Evolutionary conservation across 2,797 vertebrate species (phyloP).

Genomic region (Siniperca undulata): DNA sequence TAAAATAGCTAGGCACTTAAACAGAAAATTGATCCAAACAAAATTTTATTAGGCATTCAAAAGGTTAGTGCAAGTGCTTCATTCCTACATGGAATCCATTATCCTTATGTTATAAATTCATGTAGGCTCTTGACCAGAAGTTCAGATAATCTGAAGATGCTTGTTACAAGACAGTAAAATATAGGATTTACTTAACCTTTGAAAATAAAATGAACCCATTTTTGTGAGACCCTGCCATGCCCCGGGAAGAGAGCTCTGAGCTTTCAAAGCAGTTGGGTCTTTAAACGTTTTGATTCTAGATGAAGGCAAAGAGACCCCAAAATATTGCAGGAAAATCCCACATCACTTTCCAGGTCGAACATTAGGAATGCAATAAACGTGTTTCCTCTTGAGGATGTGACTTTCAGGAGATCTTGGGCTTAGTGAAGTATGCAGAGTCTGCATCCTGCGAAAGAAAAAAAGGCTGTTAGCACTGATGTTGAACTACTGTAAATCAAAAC

Average conservation of each 20-base stretch:
- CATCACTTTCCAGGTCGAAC: background rate
- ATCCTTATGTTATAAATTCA: background rate
- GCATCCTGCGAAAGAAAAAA: slow-evolving; percentile 87
- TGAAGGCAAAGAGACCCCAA: slow-evolving; percentile 19
- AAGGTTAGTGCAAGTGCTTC: background rate
- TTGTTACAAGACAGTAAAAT: slow-evolving; percentile 7
- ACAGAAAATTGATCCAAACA: slow-evolving; percentile 9
- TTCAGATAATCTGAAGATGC: slow-evolving; percentile 4
- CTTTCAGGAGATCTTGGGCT: slow-evolving; percentile 80
- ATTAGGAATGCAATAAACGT: slow-evolving; percentile 26
- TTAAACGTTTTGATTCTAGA: slow-evolving; percentile 38
- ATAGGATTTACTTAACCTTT: background rate
- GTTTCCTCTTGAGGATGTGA: slow-evolving; percentile 24
- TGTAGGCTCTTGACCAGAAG: background rate
- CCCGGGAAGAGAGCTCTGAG: background rate
- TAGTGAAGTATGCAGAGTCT: slow-evolving; percentile 89
- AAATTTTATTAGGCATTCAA: slow-evolving; percentile 37
- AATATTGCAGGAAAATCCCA: slow-evolving; percentile 3
- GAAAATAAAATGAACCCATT: background rate
- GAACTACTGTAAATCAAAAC: slow-evolving; percentile 7
- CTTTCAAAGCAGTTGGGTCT: slow-evolving; percentile 34
- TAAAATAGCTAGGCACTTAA: slow-evolving; percentile 71
- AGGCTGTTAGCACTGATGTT: slow-evolving; percentile 31
- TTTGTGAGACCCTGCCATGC: background rate
- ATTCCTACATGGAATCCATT: slow-evolving; percentile 4